Evolutionary conservation across 2,113 vertebrate species (phyloP).

Genomic region (Perca flavescens): DNA sequence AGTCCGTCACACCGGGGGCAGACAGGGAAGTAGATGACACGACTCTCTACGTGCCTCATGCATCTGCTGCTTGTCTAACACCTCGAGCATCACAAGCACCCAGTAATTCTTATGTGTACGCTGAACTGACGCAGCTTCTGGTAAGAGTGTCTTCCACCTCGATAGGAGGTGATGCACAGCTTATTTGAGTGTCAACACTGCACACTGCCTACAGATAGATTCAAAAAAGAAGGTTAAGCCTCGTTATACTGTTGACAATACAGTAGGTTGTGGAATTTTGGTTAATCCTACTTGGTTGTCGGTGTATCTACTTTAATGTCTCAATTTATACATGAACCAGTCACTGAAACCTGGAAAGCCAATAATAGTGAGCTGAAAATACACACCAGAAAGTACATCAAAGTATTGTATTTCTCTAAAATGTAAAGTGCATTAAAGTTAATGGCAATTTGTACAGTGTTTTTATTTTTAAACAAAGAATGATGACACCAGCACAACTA

Average conservation of each 20-base stretch:
- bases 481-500: constrained; percentile 34
- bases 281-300: not conserved
- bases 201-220: not conserved
- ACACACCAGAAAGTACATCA: not conserved
- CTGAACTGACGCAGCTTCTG: constrained; percentile 36
- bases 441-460: no score
- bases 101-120: not conserved
- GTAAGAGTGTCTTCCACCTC: constrained; percentile 37
- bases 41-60: constrained; percentile 27
- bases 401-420: not conserved
- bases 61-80: constrained; percentile 26
- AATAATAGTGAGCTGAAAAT: not conserved
- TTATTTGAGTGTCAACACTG: constrained; percentile 13
- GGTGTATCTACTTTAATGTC: not conserved
- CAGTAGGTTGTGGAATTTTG: not conserved
- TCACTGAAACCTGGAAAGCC: not conserved
- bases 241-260: not conserved
- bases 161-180: not conserved
- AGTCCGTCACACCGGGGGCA: constrained; percentile 47
- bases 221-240: not conserved
- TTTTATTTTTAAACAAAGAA: constrained; percentile 12
- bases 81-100: constrained; percentile 2
- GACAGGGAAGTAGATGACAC: constrained; percentile 69
- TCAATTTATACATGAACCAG: not conserved
- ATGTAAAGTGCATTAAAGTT: not conserved